These are phyloP conservation scores for Rhaphigaster nebulosa DNA, from an alignment of 2,888 invertebrate genomes.

Conservation along the genomic window DNA sequence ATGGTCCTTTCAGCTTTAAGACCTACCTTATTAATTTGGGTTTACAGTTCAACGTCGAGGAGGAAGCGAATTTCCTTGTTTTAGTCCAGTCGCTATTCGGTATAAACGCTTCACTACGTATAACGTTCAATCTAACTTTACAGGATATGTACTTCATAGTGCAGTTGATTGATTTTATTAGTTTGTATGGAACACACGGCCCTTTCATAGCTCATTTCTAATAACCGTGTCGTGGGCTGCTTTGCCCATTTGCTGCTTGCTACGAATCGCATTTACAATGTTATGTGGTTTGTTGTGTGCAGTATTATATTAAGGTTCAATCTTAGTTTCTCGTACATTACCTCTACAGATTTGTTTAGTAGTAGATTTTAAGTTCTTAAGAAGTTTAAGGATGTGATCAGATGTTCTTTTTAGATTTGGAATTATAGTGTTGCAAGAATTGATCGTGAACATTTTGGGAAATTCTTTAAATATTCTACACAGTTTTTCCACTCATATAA, in stretches of 20 bases:
- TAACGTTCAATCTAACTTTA: constrained; percentile 9
- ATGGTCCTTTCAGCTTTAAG: not conserved
- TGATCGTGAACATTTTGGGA: too few relatives aligned
- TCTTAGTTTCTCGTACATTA: too few relatives aligned
- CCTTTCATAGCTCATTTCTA: not conserved
- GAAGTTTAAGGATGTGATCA: too few relatives aligned
- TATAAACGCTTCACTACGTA: not conserved
- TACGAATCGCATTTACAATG: not conserved
- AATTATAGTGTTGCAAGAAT: too few relatives aligned
- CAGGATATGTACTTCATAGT: not conserved
- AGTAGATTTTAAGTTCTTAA: too few relatives aligned
- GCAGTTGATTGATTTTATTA: not conserved
- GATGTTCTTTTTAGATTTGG: too few relatives aligned
- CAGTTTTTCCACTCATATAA: too few relatives aligned
- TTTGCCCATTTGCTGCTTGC: too few relatives aligned
- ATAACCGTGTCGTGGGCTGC: not conserved
- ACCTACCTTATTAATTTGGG: not conserved
- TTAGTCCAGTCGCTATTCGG: not conserved
- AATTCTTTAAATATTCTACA: too few relatives aligned
- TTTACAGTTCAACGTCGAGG: not conserved
- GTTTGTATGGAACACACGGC: not conserved
- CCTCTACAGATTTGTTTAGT: too few relatives aligned
- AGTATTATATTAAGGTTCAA: too few relatives aligned
- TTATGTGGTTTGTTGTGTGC: too few relatives aligned
- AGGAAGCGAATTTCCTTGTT: constrained; percentile 1